Evolutionary conservation across 2,888 invertebrate species (phyloP), one percentile per base, ranked within the genome.

Genomic region (Pyrrhia umbra): DNA sequence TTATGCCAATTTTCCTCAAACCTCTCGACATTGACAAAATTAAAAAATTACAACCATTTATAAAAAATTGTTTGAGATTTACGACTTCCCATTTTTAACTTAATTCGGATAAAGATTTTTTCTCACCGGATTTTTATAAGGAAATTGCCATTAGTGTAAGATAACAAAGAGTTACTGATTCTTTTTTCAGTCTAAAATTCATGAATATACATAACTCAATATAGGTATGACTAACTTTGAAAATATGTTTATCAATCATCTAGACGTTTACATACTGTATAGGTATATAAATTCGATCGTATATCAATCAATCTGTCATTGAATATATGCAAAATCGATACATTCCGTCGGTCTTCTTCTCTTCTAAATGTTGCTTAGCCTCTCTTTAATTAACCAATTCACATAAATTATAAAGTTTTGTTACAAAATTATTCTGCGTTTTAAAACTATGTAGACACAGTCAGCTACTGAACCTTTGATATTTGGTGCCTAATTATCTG

Each of bases 1-100:
- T 50, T 45, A 10, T 9, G 16, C 15, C 13, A 45, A 39, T 49
- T 3, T 34, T 39, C 23, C 25, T 15, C 8, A 23, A 30, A 20
- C 40, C 15, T 42, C 40, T 25, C 42, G 27, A 27, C 20, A 21
- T 50, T 18, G 13, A 21, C 6, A 27, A 42, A 25, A 42, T 18
- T 37, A 5, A 30, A 55, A 79, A 76, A 39, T 40, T 64, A 45
- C 8, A 18, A 46, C 15, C 5, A 40, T 50, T 45, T 8, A 15
- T 13, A 50, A 37, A 59, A 23, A 40, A 8, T 27, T 1, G 25
- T 60, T 46, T 20, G 4, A 20, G 2, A 30, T 15, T 34, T n/a
- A 47, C 21, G 50, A 5, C 15, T 10, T 15, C 8, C n/a, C 6
- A 16, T 51, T 59, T 8, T 39, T 37, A n/a, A 13, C 34, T 30